Evolutionary conservation across 2,888 invertebrate species (phyloP).

Genomic region (Eustalomyia histrio): DNA sequence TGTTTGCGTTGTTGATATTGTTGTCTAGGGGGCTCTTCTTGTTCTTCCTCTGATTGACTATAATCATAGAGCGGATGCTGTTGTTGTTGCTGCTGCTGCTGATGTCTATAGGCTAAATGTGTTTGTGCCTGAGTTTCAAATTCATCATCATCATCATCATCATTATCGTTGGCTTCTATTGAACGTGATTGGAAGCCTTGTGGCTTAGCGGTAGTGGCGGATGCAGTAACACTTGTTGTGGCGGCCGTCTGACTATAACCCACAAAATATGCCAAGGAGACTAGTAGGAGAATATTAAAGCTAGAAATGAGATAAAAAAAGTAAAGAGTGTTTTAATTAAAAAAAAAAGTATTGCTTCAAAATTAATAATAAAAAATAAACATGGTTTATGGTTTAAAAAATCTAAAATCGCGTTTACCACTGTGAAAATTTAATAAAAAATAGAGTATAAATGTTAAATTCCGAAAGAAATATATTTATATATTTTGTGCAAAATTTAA

Average conservation of each 20-base stretch:
- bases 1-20: conserved; percentile 74
- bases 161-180: conserved; percentile 71
- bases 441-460: too few species aligned
- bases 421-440: too few species aligned
- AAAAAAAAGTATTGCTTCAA: conserved; percentile 6
- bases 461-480: too few species aligned
- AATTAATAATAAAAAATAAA: conserved; percentile 11
- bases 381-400: too few species aligned
- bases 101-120: conserved; percentile 75
- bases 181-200: conserved; percentile 76
- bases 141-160: conserved; percentile 73
- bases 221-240: conserved; percentile 67
- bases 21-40: conserved; percentile 77
- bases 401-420: too few species aligned
- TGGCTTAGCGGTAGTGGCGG: conserved; percentile 75
- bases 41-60: conserved; percentile 76
- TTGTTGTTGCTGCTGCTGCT: conserved; percentile 68
- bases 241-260: conserved; percentile 70
- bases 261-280: conserved; percentile 73
- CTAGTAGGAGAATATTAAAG: conserved; percentile 72
- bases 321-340: conserved; percentile 3
- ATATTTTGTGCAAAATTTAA: too few species aligned
- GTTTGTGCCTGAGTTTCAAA: conserved; percentile 79
- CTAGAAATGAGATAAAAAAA: conserved; percentile 62
- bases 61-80: conserved; percentile 75